Base-by-base conservation (phyloP, 2,113 vertebrate species). In the Hypocryptadius cinnamomeus region DNA sequence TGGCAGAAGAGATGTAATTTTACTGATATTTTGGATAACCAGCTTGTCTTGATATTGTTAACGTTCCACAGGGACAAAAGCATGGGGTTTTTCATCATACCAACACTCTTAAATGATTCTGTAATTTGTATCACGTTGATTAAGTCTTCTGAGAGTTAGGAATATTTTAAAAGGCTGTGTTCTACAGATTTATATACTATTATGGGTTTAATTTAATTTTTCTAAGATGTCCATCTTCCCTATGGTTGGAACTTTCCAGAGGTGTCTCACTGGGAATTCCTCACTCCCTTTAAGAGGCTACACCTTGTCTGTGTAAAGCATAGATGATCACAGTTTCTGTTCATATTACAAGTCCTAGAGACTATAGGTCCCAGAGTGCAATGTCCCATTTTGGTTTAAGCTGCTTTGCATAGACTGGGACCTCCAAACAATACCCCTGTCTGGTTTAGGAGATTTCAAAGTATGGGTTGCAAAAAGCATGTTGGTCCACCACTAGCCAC, bases 41-140 rank as follows among this genome's bases (percentile, higher is more conserved):
- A 96, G 88, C 95, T 95, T 95, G 78, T 95, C 95, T 91, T 94
- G 94, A 94, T 97, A 87, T 48, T 33, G 18, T 94, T 97, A 97
- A 97, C 28, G 7, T 94, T 97, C 94, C 88, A 23, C 85, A 95
- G 91, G 89, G 94, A 94, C 50, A 88, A 84, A 93, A 95, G 65
- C 87, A 93, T 64, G 91, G 85, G 76, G 70, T 93, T 97, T 95
- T 96, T 92, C 91, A 94, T 97, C 93, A 79, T 93, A 96, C 60
- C 93, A 84, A 95, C 95, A 96, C 91, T 90, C 85, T 51, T 82
- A 95, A 96, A 93, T 96, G 92, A 92, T 94, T 97, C 90, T 81
- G 56, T 94, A 96, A 97, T 97, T 97, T 97, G 85, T 92, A 54
- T 94, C 96, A 94, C 53, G 77, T 84, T 94, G 90, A 96, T 94